Base-by-base conservation (phyloP, 1,140 invertebrate species). In the Drosophila subobscura region DNA sequence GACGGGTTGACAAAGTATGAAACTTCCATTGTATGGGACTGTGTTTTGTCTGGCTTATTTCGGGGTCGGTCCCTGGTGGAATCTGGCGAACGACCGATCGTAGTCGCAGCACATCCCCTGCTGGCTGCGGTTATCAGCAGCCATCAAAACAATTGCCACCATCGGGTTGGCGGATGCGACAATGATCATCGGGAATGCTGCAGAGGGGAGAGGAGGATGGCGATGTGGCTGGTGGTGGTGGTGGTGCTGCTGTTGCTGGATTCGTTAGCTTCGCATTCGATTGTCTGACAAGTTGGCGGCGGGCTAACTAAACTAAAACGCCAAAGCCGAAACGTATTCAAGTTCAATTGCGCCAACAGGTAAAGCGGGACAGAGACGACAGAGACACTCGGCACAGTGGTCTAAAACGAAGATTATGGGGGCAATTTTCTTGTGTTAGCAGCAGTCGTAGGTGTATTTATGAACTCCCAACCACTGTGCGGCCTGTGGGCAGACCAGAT, bases 111-210 rank as follows among this genome's bases (percentile, higher is more conserved):
- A 12, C 53, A 51, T 57, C 61, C 64, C 75, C 80, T 25, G 81
- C 77, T 46, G 64, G 64, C 40, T 85, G 68, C 50, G 74, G 72
- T 81, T 85, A 85, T 85, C 81, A 86, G 76, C 80, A 49, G 77
- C 29, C 64, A 85, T 86, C 80, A 85, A 85, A 85, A 85, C 81
- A 85, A 85, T 85, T 85, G 80, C 80, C 80, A 85, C 80, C 80
- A 86, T 79, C 65, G 77, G 55, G 44, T 16, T 64, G 50, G 61
- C 52, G 71, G 60, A 74, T 58, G 45, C 52, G 71, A 74, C 71
- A 66, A 66, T 56, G 70, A 74, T 67, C 63, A 29, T 57, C 40
- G 58, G 27, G 44, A n/a, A 40, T 12, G 56, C 8, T 29, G 8
- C 50, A 20, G 65, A 25, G 14, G 55, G 12, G 27, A 20, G 16